These are phyloP conservation scores for Erethizon dorsatum DNA, from an alignment of 2,797 vertebrate species.

Conservation along the genomic window DNA sequence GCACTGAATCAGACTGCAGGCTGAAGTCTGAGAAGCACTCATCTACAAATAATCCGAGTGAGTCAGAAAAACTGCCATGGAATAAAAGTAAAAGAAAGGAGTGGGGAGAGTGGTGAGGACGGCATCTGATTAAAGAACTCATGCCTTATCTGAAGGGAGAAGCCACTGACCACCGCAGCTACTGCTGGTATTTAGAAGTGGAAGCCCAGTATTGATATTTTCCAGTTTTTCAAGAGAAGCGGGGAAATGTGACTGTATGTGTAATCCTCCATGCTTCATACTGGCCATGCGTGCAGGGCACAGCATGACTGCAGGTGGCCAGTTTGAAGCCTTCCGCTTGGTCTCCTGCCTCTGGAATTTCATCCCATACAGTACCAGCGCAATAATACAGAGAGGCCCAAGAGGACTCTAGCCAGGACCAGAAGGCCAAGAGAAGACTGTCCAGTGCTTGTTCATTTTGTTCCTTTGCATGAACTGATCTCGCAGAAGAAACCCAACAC, in stretches of 20 bases:
- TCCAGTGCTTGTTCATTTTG: neutral
- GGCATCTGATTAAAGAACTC: neutral
- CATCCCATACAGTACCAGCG: neutral
- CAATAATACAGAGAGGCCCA: neutral
- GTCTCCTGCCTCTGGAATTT: neutral
- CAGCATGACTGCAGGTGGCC: neutral
- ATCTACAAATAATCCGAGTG: neutral
- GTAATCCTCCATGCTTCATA: neutral
- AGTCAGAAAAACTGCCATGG: neutral
- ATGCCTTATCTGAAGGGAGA: neutral
- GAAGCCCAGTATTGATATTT: neutral
- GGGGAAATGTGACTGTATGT: rapidly evolving
- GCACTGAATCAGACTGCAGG: neutral
- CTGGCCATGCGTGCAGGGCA: neutral
- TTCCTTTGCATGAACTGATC: neutral
- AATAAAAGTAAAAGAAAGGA: neutral
- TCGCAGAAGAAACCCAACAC: neutral
- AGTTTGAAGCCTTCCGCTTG: neutral
- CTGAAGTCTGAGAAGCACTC: neutral
- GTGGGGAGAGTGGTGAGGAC: neutral
- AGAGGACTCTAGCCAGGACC: neutral
- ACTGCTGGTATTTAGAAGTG: neutral
- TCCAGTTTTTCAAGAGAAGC: neutral
- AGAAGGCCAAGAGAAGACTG: neutral
- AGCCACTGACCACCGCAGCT: rapidly evolving